These are phyloP conservation scores for Eulemur rubriventer DNA, from an alignment of 2,797 vertebrate species.

Conservation along the genomic window DNA sequence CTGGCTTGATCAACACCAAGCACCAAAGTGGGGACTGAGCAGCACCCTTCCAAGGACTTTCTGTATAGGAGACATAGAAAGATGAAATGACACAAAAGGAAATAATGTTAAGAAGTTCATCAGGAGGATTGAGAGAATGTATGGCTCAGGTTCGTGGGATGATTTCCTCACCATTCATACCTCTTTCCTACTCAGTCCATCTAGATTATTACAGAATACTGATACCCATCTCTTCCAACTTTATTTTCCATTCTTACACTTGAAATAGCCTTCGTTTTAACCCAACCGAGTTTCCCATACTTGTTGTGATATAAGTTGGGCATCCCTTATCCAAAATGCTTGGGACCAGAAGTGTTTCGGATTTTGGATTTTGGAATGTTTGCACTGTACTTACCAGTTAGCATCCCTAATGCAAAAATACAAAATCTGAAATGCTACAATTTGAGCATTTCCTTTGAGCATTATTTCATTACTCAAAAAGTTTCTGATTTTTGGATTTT, in stretches of 20 bases:
- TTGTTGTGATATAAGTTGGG: accelerated
- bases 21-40: not conserved
- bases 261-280: not conserved
- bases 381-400: not conserved
- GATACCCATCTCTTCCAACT: not conserved
- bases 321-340: not conserved
- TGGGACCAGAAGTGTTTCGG: not conserved
- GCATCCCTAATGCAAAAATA: not conserved
- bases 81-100: not conserved
- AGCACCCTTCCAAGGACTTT: not conserved
- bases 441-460: not conserved
- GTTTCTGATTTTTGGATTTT: not conserved
- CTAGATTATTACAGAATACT: not conserved
- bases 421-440: not conserved
- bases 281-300: not conserved
- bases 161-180: not conserved
- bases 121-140: not conserved
- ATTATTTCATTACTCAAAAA: not conserved
- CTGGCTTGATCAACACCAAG: not conserved
- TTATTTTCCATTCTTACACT: not conserved
- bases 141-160: not conserved
- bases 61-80: not conserved
- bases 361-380: not conserved
- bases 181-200: not conserved
- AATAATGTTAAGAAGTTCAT: not conserved